These are phyloP conservation scores for Panopea generosa DNA, from an alignment of 2,888 invertebrate genomes.

Conservation along the genomic window DNA sequence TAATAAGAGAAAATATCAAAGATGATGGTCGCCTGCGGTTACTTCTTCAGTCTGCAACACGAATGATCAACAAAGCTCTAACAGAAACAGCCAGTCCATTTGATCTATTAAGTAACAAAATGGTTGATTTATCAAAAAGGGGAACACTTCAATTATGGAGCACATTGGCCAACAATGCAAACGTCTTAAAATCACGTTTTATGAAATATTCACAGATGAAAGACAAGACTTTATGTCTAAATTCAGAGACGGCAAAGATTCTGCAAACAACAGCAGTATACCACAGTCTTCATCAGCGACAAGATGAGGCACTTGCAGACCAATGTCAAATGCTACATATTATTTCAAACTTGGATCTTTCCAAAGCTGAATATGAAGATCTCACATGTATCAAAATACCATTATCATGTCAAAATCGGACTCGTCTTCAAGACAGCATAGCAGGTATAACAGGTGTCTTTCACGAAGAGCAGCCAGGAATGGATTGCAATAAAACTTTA, in stretches of 20 bases:
- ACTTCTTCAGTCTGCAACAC: slow-evolving; percentile 24
- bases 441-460: not conserved
- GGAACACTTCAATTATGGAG: slow-evolving; percentile 38
- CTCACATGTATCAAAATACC: slow-evolving; percentile 39
- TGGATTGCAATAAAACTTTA: not conserved
- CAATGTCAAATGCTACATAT: slow-evolving; percentile 43
- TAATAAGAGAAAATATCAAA: slow-evolving; percentile 31
- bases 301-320: slow-evolving; percentile 36
- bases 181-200: slow-evolving; percentile 8
- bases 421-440: not conserved
- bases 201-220: not conserved
- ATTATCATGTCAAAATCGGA: slow-evolving; percentile 18
- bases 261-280: slow-evolving; percentile 11
- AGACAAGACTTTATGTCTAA: slow-evolving; percentile 7
- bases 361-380: slow-evolving; percentile 7
- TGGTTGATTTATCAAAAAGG: not conserved
- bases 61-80: slow-evolving; percentile 41
- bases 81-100: slow-evolving; percentile 10
- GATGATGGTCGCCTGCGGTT: not conserved
- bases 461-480: slow-evolving; percentile 10
- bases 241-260: slow-evolving; percentile 27
- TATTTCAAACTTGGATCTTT: slow-evolving; percentile 19
- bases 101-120: not conserved
- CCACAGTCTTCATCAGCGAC: slow-evolving; percentile 41
- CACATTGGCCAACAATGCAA: slow-evolving; percentile 29